Percentiles rank a stretch among this genome's conserved stretches.
These are phyloP conservation scores for Trichonephila clavipes DNA, from an alignment of 1,140 invertebrate genomes.

Conservation along the genomic window DNA sequence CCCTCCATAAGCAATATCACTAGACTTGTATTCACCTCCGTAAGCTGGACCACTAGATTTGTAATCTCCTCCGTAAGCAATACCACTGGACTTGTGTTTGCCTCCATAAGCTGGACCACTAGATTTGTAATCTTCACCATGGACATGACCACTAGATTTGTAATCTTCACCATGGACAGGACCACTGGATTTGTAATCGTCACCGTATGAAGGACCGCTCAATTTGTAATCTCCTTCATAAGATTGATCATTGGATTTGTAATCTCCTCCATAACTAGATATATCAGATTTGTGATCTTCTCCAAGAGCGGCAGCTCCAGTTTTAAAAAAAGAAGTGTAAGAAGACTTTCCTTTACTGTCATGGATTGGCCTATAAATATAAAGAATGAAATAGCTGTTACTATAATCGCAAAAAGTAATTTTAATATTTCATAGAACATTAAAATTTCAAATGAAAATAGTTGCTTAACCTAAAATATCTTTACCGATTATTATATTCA, in stretches of 20 bases:
- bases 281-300: neutral
- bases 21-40: neutral
- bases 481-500: too few species aligned
- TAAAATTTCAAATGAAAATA: too few species aligned
- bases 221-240: neutral
- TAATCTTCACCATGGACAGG: neutral
- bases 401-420: neutral
- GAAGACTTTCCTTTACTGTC: neutral
- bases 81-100: neutral
- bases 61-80: neutral
- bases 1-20: neutral
- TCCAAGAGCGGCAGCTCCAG: neutral
- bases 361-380: neutral
- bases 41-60: neutral
- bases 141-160: neutral
- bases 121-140: slow-evolving; percentile 1
- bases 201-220: neutral
- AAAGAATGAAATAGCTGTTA: neutral
- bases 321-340: slow-evolving; percentile 25
- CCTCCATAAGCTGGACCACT: neutral
- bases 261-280: neutral
- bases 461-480: too few species aligned
- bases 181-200: neutral
- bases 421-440: too few species aligned
- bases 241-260: neutral